These are phyloP conservation scores for Anseranas semipalmata DNA, from an alignment of 2,113 vertebrate genomes.

Conservation along the genomic window DNA sequence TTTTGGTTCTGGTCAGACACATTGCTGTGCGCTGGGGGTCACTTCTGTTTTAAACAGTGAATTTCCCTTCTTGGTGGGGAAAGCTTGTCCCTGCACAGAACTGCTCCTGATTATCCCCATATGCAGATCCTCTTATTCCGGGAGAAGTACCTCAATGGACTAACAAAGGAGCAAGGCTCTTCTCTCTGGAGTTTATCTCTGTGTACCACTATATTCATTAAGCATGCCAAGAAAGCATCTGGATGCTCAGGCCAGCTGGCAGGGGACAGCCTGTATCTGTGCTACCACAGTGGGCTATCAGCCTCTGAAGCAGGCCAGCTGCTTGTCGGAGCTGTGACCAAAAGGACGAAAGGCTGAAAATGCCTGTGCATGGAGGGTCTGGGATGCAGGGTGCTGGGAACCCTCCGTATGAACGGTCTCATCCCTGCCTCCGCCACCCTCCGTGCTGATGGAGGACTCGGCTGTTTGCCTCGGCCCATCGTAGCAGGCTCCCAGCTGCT, in stretches of 20 bases:
- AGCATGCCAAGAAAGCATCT: neutral
- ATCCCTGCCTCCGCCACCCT: fast-evolving
- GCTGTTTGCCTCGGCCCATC: neutral
- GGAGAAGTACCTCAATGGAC: neutral
- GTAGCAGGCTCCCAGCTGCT: neutral
- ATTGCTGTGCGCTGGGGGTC: neutral
- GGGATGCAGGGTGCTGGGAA: neutral
- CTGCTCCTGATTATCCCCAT: neutral
- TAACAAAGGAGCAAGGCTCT: neutral
- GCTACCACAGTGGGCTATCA: neutral
- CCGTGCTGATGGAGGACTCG: fast-evolving
- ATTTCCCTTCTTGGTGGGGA: neutral
- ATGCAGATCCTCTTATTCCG: neutral
- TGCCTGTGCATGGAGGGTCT: neutral
- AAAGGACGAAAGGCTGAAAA: neutral
- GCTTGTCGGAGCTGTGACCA: neutral
- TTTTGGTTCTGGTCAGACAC: neutral
- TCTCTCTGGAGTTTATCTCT: neutral
- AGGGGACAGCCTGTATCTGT: neutral
- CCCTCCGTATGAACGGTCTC: fast-evolving
- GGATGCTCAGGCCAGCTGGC: neutral
- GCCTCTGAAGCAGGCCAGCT: neutral
- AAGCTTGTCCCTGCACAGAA: neutral
- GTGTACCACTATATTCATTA: neutral
- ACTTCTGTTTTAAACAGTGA: fast-evolving